A percentile compares a stretch with the other conserved stretches of the same genome.
Conservation (phyloP, 2,888 invertebrate species). For the Hanleya hanleyi region DNA sequence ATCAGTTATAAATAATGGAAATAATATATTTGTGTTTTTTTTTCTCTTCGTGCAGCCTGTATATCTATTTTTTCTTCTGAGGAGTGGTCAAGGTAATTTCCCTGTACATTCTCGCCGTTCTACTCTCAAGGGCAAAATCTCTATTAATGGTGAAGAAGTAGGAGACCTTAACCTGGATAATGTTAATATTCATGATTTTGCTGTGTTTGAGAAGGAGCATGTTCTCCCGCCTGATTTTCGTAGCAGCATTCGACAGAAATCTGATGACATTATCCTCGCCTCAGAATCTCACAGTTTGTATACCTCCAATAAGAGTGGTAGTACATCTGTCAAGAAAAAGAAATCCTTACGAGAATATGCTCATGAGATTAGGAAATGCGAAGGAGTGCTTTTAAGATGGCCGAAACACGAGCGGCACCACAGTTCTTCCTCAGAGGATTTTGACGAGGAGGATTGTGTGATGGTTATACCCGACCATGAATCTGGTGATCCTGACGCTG, state of each 20-base stretch:
- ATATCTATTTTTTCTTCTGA: slow-evolving; percentile 63
- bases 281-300: background rate
- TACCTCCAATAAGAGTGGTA: background rate
- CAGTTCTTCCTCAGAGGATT: slow-evolving; percentile 66
- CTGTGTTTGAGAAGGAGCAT: slow-evolving; percentile 66
- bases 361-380: slow-evolving; percentile 52
- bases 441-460: slow-evolving; percentile 23
- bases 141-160: slow-evolving; percentile 68
- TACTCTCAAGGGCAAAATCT: slow-evolving; percentile 52
- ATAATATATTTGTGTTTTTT: too few species aligned
- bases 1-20: too few species aligned
- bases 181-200: slow-evolving; percentile 70
- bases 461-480: slow-evolving; percentile 16
- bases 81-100: slow-evolving; percentile 67
- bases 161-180: slow-evolving; percentile 46
- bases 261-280: background rate
- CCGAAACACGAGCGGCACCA: slow-evolving; percentile 58
- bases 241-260: slow-evolving; percentile 39
- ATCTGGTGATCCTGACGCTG: slow-evolving; percentile 17
- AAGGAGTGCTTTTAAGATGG: slow-evolving; percentile 61
- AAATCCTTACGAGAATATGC: slow-evolving; percentile 64
- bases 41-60: too few species aligned
- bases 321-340: slow-evolving; percentile 15
- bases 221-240: slow-evolving; percentile 57
- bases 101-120: slow-evolving; percentile 27